phyloP scores from a whole-genome alignment of 2,888 invertebrate genomes.

The Crematogaster levior region DNA sequence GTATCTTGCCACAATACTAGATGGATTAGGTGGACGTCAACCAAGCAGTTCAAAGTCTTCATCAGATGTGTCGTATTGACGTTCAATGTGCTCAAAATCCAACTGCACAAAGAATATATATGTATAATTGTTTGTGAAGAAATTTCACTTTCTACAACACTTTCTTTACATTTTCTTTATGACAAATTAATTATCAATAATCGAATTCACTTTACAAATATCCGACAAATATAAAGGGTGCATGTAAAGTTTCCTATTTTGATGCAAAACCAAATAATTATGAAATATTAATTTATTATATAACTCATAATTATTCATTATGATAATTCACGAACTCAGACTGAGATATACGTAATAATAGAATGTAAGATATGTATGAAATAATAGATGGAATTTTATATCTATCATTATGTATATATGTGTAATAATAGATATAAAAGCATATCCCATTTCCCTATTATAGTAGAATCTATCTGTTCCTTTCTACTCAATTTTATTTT shows the following conservation, averaged over 20 bases:
- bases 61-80: constrained; percentile 91
- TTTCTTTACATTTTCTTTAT: no score
- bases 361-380: no score
- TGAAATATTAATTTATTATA: no score
- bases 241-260: neutral
- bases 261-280: neutral
- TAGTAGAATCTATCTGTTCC: neutral
- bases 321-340: neutral
- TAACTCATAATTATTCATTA: no score
- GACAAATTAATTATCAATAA: neutral
- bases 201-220: neutral
- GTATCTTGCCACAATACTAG: constrained; percentile 27
- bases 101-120: constrained; percentile 81
- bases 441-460: no score
- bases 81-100: constrained; percentile 89
- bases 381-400: no score
- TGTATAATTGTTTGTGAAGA: constrained; percentile 10
- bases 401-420: no score
- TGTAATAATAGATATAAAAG: no score
- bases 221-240: neutral
- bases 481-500: neutral
- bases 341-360: no score
- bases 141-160: neutral
- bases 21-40: constrained; percentile 81
- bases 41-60: constrained; percentile 94